These are phyloP conservation scores for Lacanobia wlatinum DNA, from an alignment of 2,888 invertebrate genomes.

Conservation along the genomic window DNA sequence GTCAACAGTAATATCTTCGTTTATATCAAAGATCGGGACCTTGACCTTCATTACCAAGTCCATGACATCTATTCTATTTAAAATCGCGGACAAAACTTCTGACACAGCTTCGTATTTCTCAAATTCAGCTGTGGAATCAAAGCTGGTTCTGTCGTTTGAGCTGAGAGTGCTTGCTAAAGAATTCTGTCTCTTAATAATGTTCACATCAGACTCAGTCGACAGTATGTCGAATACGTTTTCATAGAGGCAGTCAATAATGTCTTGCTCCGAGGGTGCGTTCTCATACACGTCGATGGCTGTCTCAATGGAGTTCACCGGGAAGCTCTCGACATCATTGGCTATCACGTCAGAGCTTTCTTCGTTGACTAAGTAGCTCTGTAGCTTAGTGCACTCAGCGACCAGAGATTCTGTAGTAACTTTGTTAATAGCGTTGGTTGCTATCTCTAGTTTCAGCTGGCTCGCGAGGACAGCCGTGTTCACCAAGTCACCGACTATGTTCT, in stretches of 20 bases:
- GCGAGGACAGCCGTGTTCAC: slow-evolving; percentile 48
- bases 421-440: slow-evolving; percentile 12
- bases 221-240: slow-evolving; percentile 55
- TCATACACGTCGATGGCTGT: slow-evolving; percentile 64
- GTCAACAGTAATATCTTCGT: slow-evolving; percentile 3
- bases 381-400: slow-evolving; percentile 43
- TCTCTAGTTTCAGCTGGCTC: slow-evolving; percentile 61
- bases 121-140: slow-evolving; percentile 85
- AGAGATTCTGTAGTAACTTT: slow-evolving; percentile 50
- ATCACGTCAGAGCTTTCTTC: slow-evolving; percentile 39
- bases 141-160: slow-evolving; percentile 76
- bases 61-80: slow-evolving; percentile 75
- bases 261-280: slow-evolving; percentile 34
- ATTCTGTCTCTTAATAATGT: slow-evolving; percentile 64
- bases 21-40: slow-evolving; percentile 2
- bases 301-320: slow-evolving; percentile 39
- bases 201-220: slow-evolving; percentile 38
- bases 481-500: slow-evolving; percentile 42
- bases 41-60: slow-evolving; percentile 24
- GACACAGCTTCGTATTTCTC: slow-evolving; percentile 83
- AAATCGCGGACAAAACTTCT: slow-evolving; percentile 76
- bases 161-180: slow-evolving; percentile 71
- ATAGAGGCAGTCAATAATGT: slow-evolving; percentile 52
- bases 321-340: slow-evolving; percentile 21
- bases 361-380: slow-evolving; percentile 35